These are phyloP conservation scores for Bombus waltoni DNA, from an alignment of 1,140 invertebrate species.

Conservation along the genomic window DNA sequence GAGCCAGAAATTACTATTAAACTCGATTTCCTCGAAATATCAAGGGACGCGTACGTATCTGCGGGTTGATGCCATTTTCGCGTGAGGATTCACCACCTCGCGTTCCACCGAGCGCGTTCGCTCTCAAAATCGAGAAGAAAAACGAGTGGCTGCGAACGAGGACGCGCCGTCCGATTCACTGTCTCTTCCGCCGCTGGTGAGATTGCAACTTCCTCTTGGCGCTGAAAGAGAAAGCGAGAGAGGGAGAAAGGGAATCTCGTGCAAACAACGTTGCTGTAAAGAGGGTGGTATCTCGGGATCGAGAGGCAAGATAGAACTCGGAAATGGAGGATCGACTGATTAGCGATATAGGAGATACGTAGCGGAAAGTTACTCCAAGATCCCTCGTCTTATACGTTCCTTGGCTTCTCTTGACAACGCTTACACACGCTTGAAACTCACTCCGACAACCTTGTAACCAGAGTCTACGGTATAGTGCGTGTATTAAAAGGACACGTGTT, in stretches of 20 bases:
- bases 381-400: neutral
- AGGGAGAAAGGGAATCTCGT: no score
- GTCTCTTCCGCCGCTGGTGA: neutral
- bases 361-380: neutral
- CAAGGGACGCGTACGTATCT: neutral
- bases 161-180: neutral
- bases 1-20: constrained; percentile 46
- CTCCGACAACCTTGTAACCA: neutral
- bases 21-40: constrained; percentile 35
- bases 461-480: no score
- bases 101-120: neutral
- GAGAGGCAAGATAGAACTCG: neutral
- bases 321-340: constrained; percentile 8
- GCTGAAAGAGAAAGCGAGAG: neutral
- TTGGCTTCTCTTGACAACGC: neutral
- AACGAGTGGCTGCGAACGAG: neutral
- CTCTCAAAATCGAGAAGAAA: neutral
- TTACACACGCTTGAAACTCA: neutral
- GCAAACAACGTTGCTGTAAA: neutral
- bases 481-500: no score
- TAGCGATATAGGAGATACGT: neutral
- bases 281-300: neutral
- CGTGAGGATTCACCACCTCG: neutral
- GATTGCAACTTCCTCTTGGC: neutral
- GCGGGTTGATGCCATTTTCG: neutral